phyloP scores from a whole-genome alignment of 2,113 vertebrate genomes.

The Phaethornis superciliosus region DNA sequence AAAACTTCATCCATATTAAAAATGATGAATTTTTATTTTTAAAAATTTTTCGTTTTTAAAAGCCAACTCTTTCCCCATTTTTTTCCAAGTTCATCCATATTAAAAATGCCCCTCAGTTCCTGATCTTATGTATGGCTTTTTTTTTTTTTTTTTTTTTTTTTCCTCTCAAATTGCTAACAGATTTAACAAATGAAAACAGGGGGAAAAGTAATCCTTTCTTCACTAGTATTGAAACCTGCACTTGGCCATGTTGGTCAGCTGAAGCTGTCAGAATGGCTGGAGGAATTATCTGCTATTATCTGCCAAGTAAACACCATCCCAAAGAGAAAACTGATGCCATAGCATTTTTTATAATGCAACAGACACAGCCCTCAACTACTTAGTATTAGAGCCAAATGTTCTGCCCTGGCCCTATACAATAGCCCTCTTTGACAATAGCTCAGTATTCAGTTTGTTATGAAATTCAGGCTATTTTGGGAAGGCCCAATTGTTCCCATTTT shows the following conservation, averaged over 20 bases:
- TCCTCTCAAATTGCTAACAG: background rate
- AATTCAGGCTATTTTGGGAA: slow-evolving; percentile 68
- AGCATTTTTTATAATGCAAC: slow-evolving; percentile 27
- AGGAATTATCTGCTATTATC: slow-evolving; percentile 61
- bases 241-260: slow-evolving; percentile 36
- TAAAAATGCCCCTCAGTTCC: background rate
- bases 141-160: too few relatives aligned
- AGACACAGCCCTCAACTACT: background rate
- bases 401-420: slow-evolving; percentile 54
- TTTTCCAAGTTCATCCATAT: background rate
- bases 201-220: background rate
- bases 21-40: too few relatives aligned
- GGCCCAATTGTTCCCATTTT: slow-evolving; percentile 49
- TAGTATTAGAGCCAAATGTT: slow-evolving; percentile 47
- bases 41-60: too few relatives aligned
- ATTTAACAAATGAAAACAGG: background rate
- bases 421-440: slow-evolving; percentile 47
- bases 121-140: background rate
- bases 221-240: background rate
- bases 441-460: slow-evolving; percentile 42
- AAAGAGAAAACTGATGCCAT: slow-evolving; percentile 37
- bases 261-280: slow-evolving; percentile 44
- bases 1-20: background rate
- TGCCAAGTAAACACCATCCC: slow-evolving; percentile 27
- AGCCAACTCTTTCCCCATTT: background rate